Conservation (phyloP, 2,888 invertebrate species). For the Tinea semifulvella region DNA sequence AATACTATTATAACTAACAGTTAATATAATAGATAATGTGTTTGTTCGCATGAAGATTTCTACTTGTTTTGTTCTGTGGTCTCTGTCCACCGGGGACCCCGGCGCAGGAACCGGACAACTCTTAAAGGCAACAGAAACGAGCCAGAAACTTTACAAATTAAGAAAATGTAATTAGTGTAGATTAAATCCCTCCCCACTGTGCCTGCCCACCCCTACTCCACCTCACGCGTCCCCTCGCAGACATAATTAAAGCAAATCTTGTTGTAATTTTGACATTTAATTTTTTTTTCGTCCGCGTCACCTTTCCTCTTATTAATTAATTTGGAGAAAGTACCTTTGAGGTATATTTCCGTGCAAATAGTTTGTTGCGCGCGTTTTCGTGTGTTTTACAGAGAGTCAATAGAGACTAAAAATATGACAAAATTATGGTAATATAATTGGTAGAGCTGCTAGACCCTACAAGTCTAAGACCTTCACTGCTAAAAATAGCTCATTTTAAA, state of each 20-base stretch:
- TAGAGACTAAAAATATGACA: too few species aligned
- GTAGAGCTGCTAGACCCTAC: too few species aligned
- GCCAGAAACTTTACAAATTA: conserved; percentile 58
- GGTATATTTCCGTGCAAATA: not conserved
- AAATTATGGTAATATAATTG: too few species aligned
- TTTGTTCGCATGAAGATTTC: too few species aligned
- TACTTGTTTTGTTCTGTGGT: too few species aligned
- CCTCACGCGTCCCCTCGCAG: conserved; percentile 29
- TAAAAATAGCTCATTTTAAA: too few species aligned
- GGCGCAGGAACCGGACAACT: conserved; percentile 28
- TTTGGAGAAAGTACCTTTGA: conserved; percentile 55
- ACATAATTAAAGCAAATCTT: conserved; percentile 63
- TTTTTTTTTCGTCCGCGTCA: conserved; percentile 48
- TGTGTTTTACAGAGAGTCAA: too few species aligned
- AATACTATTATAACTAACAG: too few species aligned
- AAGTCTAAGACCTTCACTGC: too few species aligned
- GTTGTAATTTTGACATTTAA: conserved; percentile 66
- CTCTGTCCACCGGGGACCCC: conserved; percentile 23
- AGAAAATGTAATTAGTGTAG: conserved; percentile 62
- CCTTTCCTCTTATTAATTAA: conserved; percentile 57
- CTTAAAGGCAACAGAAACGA: conserved; percentile 24
- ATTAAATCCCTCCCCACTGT: conserved; percentile 14
- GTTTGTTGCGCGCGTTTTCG: not conserved
- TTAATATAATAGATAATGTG: too few species aligned
- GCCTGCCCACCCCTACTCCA: conserved; percentile 20